A percentile compares a stretch with the other conserved stretches of the same genome.
Evolutionary conservation across 2,888 invertebrate genomes (phyloP).

Genomic region (Torymus tubicola): DNA sequence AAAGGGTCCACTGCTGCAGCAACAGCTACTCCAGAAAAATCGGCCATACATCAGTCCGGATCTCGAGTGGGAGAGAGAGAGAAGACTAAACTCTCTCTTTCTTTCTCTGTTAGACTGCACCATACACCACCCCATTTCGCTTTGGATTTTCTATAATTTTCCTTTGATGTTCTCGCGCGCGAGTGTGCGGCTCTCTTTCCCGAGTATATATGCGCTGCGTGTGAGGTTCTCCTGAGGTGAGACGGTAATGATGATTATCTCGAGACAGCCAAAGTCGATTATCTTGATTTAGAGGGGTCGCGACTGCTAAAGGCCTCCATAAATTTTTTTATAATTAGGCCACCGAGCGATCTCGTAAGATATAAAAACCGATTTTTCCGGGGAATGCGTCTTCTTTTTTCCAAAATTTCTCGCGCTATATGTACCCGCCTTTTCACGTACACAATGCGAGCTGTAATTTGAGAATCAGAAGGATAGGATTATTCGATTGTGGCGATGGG

Average conservation of each 20-base stretch:
- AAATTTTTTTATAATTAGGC: slow-evolving; percentile 54
- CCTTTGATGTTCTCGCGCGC: slow-evolving; percentile 45
- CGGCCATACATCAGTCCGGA: slow-evolving; percentile 48
- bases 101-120: neutral
- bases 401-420: neutral
- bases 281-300: slow-evolving; percentile 57
- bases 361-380: slow-evolving; percentile 31
- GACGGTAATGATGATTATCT: slow-evolving; percentile 53
- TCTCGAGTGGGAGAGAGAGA: neutral
- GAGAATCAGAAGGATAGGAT: neutral
- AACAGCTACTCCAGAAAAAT: slow-evolving; percentile 42
- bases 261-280: slow-evolving; percentile 52
- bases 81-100: neutral
- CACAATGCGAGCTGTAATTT: slow-evolving; percentile 13
- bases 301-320: slow-evolving; percentile 16
- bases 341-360: slow-evolving; percentile 38
- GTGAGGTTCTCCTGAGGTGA: neutral
- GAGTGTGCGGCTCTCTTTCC: neutral
- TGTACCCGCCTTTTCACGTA: neutral
- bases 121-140: slow-evolving; percentile 44
- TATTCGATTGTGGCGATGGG: no score
- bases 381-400: slow-evolving; percentile 23
- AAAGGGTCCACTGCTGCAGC: slow-evolving; percentile 5
- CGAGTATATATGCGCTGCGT: neutral
- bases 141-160: slow-evolving; percentile 42